Base-by-base conservation (phyloP, 2,888 invertebrate genomes). In the Horisme vitalbata region DNA sequence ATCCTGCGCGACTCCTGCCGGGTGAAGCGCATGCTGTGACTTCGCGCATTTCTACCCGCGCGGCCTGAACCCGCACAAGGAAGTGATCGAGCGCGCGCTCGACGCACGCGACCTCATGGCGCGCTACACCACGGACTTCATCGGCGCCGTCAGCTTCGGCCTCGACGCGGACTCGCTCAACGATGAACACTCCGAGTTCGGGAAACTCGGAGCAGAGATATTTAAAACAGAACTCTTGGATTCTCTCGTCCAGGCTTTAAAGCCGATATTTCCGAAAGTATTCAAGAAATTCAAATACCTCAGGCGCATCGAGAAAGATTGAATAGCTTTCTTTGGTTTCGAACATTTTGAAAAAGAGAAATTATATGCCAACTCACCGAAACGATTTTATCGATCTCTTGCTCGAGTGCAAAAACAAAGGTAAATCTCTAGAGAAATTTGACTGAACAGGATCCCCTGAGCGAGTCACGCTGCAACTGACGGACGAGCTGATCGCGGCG, bases 21-120 rank as follows among this genome's bases (percentile, higher is more conserved):
- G 1, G 59, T 73, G 2, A 79, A 79, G 35, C 68, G 60, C 4
- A 63, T 83, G 33, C 55, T 82, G 4, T 0, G 83, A 84, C 50
- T 84, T 83, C 30, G 11, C 56, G 0, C 48, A 70, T 39, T 83
- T 83, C 45, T 68, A 74, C 43, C 58, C 70, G 0, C 75, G 83
- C 1, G 79, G 83, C 0, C 41, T 81, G 0, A 63, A 63, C 6
- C 51, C 28, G 1, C 59, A 71, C 34, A 63, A 62, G 13, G 59
- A 65, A 15, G 57, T n/a, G 21, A 11, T 18, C 18, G 18, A 18
- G 47, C 47, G 35, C n/a, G 43, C 65, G 4, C 20, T 77, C 3
- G 80, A 81, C 55, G 78, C 73, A 3, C 67, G 80, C 0, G 82
- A 83, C 41, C 69, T 81, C 13, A 79, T 81, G 82, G 79, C 74